Evolutionary conservation across 2,113 vertebrate species (phyloP), one percentile per base, ranked within the genome.

Genomic region (Neoarius graeffei): DNA sequence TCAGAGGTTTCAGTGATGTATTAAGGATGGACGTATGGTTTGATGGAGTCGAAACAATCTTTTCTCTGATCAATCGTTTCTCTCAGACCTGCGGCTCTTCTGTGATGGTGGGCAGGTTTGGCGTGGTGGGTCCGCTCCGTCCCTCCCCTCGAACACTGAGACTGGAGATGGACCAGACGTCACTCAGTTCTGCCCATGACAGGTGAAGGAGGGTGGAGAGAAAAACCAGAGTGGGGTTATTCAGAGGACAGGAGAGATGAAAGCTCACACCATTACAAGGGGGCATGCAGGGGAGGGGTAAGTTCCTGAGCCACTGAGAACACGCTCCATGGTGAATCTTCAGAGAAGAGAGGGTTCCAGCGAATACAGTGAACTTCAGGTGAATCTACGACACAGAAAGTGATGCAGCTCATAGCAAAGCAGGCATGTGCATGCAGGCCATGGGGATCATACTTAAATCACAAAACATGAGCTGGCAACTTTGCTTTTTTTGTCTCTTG

Each of bases 121-220:
- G 92, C 1, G 85, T 80, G 30, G 81, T 90, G 48, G 94, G 94
- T 1, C 87, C 76, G 86, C 91, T 95, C 82, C 83, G 93, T 2
- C 89, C 88, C 74, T 96, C 95, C 0, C 92, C 91, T 17, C 91
- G 89, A 27, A 95, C 92, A 7, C 88, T 91, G 85, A 94, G 87
- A 15, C 94, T 94, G 87, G 94, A 95, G 88, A 96, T 85, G 89
- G 95, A 96, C 95, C 95, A 96, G 69, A 96, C 95, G 4, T 96
- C 95, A 35, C 95, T 95, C 76, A 96, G 84, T 90, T 96, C 96
- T 95, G 94, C 81, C 85, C 84, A 48, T 85, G 52, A 69, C n/a
- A 69, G 23, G n/a, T 17, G 57, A 54, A 23, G n/a, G 67, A 83
- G 77, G 85, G 84, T 60, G 35, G 15, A 35, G 71, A 84, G 69